Base-by-base conservation (phyloP, 2,797 vertebrate species). In the Acomys russatus region DNA sequence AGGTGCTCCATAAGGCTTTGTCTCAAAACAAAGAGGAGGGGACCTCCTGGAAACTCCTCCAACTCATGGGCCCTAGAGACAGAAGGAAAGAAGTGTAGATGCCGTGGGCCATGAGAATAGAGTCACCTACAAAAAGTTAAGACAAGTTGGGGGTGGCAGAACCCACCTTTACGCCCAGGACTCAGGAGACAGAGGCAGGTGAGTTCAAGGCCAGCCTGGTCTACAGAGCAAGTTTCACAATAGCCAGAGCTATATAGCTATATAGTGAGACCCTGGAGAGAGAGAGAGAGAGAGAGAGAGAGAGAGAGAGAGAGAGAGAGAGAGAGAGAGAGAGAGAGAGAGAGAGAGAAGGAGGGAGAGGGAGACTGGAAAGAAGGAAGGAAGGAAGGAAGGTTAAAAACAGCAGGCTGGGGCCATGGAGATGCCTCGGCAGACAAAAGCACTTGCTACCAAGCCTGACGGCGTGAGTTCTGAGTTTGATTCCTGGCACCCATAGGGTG, bases 301-400 rank as follows among this genome's bases (percentile, higher is more conserved):
- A 3, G 1, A 83, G 23, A 9, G 1, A 80, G 10, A 20, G 12
- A 25, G 3, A 25, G 3, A 10, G 1, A 12, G 0, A 77, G 6
- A 7, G 0, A 30, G 6, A 9, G 3, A 61, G 18, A 22, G 7
- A 33, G 15, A 76, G 28, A 6, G 33, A 18, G 9, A 8, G 18
- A 3, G 10, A 10, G 14, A 14, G 12, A 25, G 70, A 12, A 8
- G 9, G 8, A 35, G n/a, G 10, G 3, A 5, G 20, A 44, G 3
- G 71, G 20, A 22, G 3, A 23, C 0, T 9, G 22, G 1, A 1
- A 17, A 4, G 35, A 28, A 49, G 20, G 2, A 25, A 49, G 12
- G 5, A 2, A 49, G 25, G 12, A 2, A 51, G 28, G 44, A 44
- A 44, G 44, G 44, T 44, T 17, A 59, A 18, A 59, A 59, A 17